These are phyloP conservation scores for Oncopeltus fasciatus DNA, from an alignment of 1,140 invertebrate species.

Conservation along the genomic window DNA sequence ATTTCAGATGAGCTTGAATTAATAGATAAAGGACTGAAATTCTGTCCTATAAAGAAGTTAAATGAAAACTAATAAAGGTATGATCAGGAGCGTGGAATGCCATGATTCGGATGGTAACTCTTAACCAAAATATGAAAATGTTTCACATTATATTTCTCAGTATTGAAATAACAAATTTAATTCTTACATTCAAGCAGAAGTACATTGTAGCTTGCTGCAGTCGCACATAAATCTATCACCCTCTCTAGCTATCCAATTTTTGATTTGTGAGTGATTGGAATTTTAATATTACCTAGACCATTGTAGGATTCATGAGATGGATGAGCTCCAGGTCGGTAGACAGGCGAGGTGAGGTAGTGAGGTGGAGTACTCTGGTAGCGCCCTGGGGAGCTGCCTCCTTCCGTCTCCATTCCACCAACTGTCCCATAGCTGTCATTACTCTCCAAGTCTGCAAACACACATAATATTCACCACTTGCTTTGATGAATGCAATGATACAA, in stretches of 20 bases:
- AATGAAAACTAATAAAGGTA: no score
- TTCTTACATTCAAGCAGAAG: no score
- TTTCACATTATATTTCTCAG: no score
- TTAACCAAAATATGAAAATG: no score
- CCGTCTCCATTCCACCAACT: slow-evolving; percentile 41
- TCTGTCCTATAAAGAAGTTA: not conserved
- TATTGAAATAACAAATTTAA: no score
- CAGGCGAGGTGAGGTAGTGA: slow-evolving; percentile 64
- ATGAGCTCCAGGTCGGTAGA: slow-evolving; percentile 44
- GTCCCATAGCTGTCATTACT: slow-evolving; percentile 75
- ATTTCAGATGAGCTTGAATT: not conserved
- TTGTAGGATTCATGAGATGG: slow-evolving; percentile 30
- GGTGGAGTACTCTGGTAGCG: slow-evolving; percentile 50
- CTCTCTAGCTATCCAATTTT: no score
- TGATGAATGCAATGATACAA: no score
- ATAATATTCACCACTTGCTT: not conserved
- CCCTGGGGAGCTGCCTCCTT: slow-evolving; percentile 58
- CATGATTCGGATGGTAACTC: no score
- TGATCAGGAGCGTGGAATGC: no score
- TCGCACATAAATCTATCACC: no score
- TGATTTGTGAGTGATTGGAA: not conserved
- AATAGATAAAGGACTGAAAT: not conserved
- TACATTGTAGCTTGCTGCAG: no score
- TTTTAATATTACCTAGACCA: not conserved
- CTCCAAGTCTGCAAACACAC: slow-evolving; percentile 53